Conservation (phyloP, 1,140 invertebrate genomes). For the Diachasma alloeum region DNA sequence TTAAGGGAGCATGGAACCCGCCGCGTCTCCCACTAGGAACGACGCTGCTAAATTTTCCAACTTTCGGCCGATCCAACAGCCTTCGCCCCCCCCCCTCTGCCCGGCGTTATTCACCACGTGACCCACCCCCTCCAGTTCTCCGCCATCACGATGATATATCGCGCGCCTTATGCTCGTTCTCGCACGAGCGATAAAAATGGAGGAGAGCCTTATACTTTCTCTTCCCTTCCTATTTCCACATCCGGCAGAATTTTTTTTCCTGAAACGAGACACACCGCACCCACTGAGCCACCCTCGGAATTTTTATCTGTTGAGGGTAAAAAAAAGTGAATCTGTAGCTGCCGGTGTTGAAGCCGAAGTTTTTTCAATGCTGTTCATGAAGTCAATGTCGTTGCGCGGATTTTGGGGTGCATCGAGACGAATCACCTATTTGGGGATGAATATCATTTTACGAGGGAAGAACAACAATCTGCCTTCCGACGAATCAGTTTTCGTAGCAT, state of each 20-base stretch:
- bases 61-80: constrained; percentile 30
- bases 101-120: neutral
- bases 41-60: constrained; percentile 31
- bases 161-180: constrained; percentile 22
- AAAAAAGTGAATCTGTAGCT: neutral
- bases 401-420: too few relatives aligned
- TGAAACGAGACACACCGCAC: neutral
- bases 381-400: too few relatives aligned
- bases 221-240: neutral
- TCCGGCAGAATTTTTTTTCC: neutral
- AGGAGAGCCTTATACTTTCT: neutral
- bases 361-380: too few relatives aligned
- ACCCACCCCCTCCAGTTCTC: neutral
- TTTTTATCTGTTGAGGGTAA: neutral
- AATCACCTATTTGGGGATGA: too few relatives aligned
- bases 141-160: constrained; percentile 21
- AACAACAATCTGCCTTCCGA: too few relatives aligned
- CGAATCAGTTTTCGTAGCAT: too few relatives aligned
- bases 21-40: neutral
- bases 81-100: neutral
- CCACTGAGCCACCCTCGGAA: neutral
- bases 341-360: neutral
- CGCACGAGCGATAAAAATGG: constrained; percentile 22
- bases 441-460: too few relatives aligned
- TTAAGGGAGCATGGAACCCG: constrained; percentile 28